Evolutionary conservation across 2,113 vertebrate genomes (phyloP), one percentile per base, ranked within the genome.

Genomic region (Addax nasomaculatus): DNA sequence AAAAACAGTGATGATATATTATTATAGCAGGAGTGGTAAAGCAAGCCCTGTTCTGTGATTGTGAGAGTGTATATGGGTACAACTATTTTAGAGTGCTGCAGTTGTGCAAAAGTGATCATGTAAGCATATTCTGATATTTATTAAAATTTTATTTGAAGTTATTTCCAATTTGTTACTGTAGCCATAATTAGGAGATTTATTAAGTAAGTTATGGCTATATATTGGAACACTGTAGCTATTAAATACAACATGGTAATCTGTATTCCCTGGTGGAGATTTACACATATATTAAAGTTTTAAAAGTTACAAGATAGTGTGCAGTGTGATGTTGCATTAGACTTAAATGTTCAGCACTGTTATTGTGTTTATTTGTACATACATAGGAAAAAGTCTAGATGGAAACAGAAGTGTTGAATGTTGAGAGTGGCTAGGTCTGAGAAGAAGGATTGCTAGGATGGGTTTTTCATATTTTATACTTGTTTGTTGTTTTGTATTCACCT

Each of bases 141-240:
- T 53, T 86, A 73, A 43, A 96, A 19, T n/a, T 83, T 90, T 93
- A 39, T 96, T 93, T 93, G 49, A 79, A 78, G 47, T 79, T 88
- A 21, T 70, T 93, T 93, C 49, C 49, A 81, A 27, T 79, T 67
- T 64, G 19, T 90, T 95, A 49, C 17, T 58, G 47, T 89, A 23
- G 45, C 16, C 25, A 43, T 97, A 90, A 60, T 78, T 87, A 95
- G 36, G 64, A 81, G 55, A 81, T 57, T 73, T 29, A 88, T 70
- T 95, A 83, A 80, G 15, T 58, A 57, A 93, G n/a, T 78, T 87
- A 86, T 21, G 58, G 16, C 60, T 78, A 23, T 92, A 51, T 17
- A 51, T 81, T 88, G 39, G 14, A 70, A 91, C 53, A 57, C 49
- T 70, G 23, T 93, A 51, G n/a, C 58, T 83, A 21, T 55, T 87